Percentiles rank a stretch among this genome's conserved stretches.
phyloP scores from a whole-genome alignment of 2,888 invertebrate species.

The Apodemia zela region DNA sequence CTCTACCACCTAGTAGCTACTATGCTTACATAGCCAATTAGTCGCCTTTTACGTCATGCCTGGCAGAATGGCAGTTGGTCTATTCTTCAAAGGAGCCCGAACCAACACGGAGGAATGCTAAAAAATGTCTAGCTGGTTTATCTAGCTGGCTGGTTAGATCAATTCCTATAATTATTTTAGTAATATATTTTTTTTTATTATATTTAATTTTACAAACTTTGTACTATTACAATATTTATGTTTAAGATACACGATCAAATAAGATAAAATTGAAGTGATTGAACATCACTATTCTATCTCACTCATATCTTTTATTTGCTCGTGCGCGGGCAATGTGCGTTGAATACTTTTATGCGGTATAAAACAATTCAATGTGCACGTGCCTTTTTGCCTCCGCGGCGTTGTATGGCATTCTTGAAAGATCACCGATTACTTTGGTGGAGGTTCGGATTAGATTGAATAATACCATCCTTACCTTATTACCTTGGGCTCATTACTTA shows the following conservation, averaged over 20 bases:
- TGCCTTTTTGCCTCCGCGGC: constrained; percentile 59
- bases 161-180: too few relatives aligned
- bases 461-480: constrained; percentile 25
- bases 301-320: constrained; percentile 56
- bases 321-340: constrained; percentile 48
- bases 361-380: constrained; percentile 63
- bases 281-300: constrained; percentile 45
- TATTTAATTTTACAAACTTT: too few relatives aligned
- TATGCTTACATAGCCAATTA: too few relatives aligned
- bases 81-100: too few relatives aligned
- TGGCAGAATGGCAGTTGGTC: too few relatives aligned
- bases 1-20: too few relatives aligned
- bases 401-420: constrained; percentile 50
- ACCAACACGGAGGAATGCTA: too few relatives aligned
- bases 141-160: too few relatives aligned
- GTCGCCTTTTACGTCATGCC: too few relatives aligned
- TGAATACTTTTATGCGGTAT: constrained; percentile 56
- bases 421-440: constrained; percentile 59
- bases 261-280: neutral
- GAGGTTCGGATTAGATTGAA: constrained; percentile 46
- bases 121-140: too few relatives aligned
- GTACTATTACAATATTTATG: too few relatives aligned
- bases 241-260: neutral
- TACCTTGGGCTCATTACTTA: constrained; percentile 25
- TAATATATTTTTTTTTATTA: too few relatives aligned